A percentile compares a stretch with the other conserved stretches of the same genome.
phyloP scores from a whole-genome alignment of 2,888 invertebrate species.

The Priapulus caudatus region DNA sequence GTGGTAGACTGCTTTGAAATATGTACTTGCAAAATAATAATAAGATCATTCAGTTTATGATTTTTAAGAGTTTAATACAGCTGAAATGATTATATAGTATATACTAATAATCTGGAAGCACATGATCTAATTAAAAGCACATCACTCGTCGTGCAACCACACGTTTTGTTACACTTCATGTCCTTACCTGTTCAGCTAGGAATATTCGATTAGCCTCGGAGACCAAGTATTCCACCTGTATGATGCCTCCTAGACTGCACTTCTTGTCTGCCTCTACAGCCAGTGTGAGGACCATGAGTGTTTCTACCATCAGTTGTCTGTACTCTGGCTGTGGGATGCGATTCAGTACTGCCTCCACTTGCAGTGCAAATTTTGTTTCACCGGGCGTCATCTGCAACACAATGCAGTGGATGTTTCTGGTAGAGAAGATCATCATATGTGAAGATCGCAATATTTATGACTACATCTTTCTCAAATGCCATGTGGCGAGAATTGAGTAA shows the following conservation, averaged over 20 bases:
- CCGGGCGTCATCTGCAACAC: constrained; percentile 76
- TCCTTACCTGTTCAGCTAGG: constrained; percentile 76
- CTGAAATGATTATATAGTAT: too few relatives aligned
- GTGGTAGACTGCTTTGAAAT: constrained; percentile 1
- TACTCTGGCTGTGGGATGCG: constrained; percentile 97
- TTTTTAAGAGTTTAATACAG: too few relatives aligned
- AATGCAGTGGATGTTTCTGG: background rate
- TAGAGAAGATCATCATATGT: too few relatives aligned
- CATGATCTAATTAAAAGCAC: too few relatives aligned
- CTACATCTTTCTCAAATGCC: too few relatives aligned
- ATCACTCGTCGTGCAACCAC: too few relatives aligned
- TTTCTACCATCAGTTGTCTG: constrained; percentile 85
- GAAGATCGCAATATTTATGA: too few relatives aligned
- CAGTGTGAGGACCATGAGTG: constrained; percentile 84
- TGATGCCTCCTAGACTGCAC: constrained; percentile 51
- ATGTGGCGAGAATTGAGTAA: too few relatives aligned
- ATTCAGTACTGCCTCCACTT: constrained; percentile 91
- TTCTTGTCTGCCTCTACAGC: constrained; percentile 43
- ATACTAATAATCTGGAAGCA: too few relatives aligned
- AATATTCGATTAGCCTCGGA: constrained; percentile 88
- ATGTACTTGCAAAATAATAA: constrained; percentile 6
- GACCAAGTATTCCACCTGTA: constrained; percentile 71
- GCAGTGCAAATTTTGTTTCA: constrained; percentile 92
- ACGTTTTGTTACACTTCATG: too few relatives aligned
- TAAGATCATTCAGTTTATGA: too few relatives aligned